phyloP scores from a whole-genome alignment of 2,888 invertebrate genomes.

The Anodontia alba region DNA sequence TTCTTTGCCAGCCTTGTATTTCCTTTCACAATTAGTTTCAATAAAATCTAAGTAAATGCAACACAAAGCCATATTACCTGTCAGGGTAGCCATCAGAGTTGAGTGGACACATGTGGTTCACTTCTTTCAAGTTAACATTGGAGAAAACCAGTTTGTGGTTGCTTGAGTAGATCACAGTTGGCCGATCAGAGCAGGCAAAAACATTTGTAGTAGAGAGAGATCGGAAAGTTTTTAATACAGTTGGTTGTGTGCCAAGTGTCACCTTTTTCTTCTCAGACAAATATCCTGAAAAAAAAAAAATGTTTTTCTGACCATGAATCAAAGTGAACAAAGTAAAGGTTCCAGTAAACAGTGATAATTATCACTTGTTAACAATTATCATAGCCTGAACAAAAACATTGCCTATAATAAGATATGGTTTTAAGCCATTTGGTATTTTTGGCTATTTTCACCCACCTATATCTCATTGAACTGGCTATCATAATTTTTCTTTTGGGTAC shows the following conservation, averaged over 20 bases:
- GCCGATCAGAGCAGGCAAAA: conserved; percentile 99
- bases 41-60: no score
- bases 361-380: no score
- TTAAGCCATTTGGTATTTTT: no score
- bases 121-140: conserved; percentile 91
- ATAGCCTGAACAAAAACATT: no score
- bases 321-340: neutral
- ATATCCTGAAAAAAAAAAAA: conserved; percentile 86
- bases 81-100: conserved; percentile 98
- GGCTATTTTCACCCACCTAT: no score
- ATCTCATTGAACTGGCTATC: no score
- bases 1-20: no score
- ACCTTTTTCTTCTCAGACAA: conserved; percentile 97
- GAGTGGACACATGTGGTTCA: conserved; percentile 98
- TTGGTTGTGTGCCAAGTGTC: conserved; percentile 98
- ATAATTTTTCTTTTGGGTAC: no score
- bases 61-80: no score
- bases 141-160: conserved; percentile 99
- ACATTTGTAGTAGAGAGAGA: conserved; percentile 93
- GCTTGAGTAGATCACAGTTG: conserved; percentile 99
- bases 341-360: neutral
- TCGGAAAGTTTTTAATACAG: conserved; percentile 93
- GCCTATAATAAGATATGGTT: no score
- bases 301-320: no score
- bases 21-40: no score